phyloP scores from a whole-genome alignment of 2,797 vertebrate genomes.

The Peromyscus aztecus region DNA sequence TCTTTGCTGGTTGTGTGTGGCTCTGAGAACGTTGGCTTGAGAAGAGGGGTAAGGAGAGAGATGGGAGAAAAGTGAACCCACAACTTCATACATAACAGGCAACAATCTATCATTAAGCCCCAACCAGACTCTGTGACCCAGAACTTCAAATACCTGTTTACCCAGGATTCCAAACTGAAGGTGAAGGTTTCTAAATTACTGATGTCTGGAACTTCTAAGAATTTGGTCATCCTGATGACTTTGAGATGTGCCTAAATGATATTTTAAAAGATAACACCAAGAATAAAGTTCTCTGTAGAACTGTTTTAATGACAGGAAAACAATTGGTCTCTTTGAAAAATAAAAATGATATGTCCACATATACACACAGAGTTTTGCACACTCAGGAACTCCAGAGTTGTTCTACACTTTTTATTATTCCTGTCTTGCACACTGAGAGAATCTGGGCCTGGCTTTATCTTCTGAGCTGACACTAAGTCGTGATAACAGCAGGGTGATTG shows the following conservation, averaged over 20 bases:
- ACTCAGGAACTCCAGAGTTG: not conserved
- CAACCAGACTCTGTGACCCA: not conserved
- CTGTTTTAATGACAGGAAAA: conserved; percentile 18
- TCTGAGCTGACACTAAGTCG: not conserved
- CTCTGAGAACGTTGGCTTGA: not conserved
- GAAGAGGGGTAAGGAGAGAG: not conserved
- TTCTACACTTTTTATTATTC: not conserved
- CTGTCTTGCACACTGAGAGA: not conserved
- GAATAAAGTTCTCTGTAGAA: not conserved
- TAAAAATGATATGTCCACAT: not conserved
- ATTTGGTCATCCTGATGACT: not conserved
- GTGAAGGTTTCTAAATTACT: conserved; percentile 1
- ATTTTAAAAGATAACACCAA: conserved; percentile 41
- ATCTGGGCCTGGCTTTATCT: not conserved
- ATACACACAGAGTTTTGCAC: not conserved
- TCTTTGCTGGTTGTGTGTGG: not conserved
- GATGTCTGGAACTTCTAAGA: not conserved
- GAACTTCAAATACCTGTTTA: not conserved
- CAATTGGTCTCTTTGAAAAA: conserved; percentile 15
- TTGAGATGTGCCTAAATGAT: not conserved
- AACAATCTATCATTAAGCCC: too few relatives aligned
- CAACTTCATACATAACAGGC: not conserved
- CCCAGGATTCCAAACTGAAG: not conserved
- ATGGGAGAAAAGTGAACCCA: not conserved
- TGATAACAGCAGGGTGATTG: not conserved